Percentiles rank a stretch among this genome's conserved stretches.
These are phyloP conservation scores for Gryllus longicercus DNA, from an alignment of 2,888 invertebrate species.

Conservation along the genomic window DNA sequence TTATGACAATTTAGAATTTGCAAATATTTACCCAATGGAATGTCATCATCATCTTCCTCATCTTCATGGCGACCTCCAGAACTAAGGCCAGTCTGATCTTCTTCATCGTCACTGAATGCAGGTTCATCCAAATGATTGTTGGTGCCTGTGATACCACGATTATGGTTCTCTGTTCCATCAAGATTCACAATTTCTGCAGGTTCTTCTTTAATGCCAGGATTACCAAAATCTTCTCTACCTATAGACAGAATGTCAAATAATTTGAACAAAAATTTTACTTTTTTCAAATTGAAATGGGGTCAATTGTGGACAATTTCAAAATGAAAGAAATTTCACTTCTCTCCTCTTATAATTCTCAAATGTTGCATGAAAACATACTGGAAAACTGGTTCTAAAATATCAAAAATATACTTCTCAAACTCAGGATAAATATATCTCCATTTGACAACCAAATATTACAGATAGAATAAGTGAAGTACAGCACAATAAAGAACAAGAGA, in stretches of 20 bases:
- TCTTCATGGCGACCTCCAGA: constrained; percentile 40
- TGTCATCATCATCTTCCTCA: constrained; percentile 70
- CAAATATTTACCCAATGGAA: constrained; percentile 54
- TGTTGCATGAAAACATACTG: too few relatives aligned
- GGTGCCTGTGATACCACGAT: background rate
- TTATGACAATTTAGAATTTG: background rate
- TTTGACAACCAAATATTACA: too few relatives aligned
- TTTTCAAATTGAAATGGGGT: background rate
- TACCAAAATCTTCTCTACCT: constrained; percentile 24
- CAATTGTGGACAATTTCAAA: background rate
- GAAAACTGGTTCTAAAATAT: too few relatives aligned
- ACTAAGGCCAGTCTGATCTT: constrained; percentile 51
- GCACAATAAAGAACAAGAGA: too few relatives aligned
- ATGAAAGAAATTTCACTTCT: too few relatives aligned
- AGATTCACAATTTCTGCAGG: constrained; percentile 36
- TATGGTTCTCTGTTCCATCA: constrained; percentile 38
- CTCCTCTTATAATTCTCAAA: too few relatives aligned
- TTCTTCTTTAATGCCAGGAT: constrained; percentile 38
- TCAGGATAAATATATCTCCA: too few relatives aligned
- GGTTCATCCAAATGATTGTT: constrained; percentile 54
- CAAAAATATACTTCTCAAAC: too few relatives aligned
- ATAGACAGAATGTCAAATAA: background rate
- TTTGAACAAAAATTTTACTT: background rate
- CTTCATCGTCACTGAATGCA: constrained; percentile 83
- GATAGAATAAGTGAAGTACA: too few relatives aligned